Conservation (phyloP, 2,797 vertebrate species). For the Zenarchopterus dispar region DNA sequence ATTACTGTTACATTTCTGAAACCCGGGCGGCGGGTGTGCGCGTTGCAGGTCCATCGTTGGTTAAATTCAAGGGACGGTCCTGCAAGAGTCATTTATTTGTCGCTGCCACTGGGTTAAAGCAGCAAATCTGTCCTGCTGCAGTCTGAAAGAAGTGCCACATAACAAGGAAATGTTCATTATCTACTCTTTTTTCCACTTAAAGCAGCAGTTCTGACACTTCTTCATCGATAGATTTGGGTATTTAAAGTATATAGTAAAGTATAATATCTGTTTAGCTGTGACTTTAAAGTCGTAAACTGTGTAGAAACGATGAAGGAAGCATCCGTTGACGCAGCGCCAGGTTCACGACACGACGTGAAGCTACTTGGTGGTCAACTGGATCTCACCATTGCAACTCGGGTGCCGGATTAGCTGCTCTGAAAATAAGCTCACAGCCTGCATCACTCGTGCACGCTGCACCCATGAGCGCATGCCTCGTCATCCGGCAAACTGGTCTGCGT, state of each 20-base stretch:
- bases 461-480: neutral
- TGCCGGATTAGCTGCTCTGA: slow-evolving; percentile 1
- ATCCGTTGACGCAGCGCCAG: too few species aligned
- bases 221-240: too few species aligned
- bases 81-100: neutral
- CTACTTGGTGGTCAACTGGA: too few species aligned
- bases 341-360: too few species aligned
- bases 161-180: too few species aligned
- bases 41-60: neutral
- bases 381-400: neutral
- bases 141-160: too few species aligned
- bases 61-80: neutral
- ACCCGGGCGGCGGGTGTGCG: neutral
- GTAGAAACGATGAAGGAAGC: too few species aligned
- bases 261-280: too few species aligned
- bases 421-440: neutral
- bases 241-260: too few species aligned
- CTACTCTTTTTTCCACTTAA: too few species aligned
- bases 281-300: too few species aligned
- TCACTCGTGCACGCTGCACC: neutral
- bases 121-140: neutral
- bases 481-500: neutral
- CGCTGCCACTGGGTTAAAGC: neutral
- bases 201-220: too few species aligned
- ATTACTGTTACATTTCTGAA: slow-evolving; percentile 13